Evolutionary conservation across 2,888 invertebrate species (phyloP), one percentile per base, ranked within the genome.

Genomic region (Orgyia antiqua): DNA sequence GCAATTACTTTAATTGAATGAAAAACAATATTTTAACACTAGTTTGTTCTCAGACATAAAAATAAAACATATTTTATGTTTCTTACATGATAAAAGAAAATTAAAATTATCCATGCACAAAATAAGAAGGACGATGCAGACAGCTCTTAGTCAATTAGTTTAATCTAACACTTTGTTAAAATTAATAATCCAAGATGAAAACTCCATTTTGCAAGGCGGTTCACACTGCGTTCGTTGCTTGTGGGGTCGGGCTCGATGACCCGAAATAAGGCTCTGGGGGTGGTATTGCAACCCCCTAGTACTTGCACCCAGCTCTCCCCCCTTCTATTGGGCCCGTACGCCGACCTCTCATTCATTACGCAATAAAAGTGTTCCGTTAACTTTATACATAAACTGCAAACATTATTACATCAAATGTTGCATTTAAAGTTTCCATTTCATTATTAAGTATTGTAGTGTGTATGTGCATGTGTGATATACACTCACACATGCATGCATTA

Each of bases 261-360:
- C 83, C 84, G 79, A 83, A 84, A 83, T 84, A 82, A 83, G 78
- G 80, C 75, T 74, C 68, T 52, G 50, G 69, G 68, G 70, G 68
- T 59, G 68, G 65, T 68, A 71, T 69, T 69, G 73, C 77, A 68
- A 55, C 67, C 56, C 68, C 64, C 63, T 58, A 57, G 53, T 57
- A 51, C 44, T 47, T 47, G 51, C 46, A 45, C 42, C 42, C 36
- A 24, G 8, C 51, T 10, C 50, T 45, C 35, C 41, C 51, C 51
- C 59, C 59, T 47, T 58, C 42, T 51, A 28, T 40, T 51, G 53
- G 55, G 64, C 54, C 56, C 67, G 78, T 67, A 68, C 77, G 69
- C 70, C 78, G 79, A 80, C 79, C 83, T 79, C 76, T 74, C 82
- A 75, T 78, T 83, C 80, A 84, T 83, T 83, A 84, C 82, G 83